Percentiles rank a stretch among this genome's conserved stretches.
These are phyloP conservation scores for Patella pellucida DNA, from an alignment of 2,888 invertebrate species.

Conservation along the genomic window DNA sequence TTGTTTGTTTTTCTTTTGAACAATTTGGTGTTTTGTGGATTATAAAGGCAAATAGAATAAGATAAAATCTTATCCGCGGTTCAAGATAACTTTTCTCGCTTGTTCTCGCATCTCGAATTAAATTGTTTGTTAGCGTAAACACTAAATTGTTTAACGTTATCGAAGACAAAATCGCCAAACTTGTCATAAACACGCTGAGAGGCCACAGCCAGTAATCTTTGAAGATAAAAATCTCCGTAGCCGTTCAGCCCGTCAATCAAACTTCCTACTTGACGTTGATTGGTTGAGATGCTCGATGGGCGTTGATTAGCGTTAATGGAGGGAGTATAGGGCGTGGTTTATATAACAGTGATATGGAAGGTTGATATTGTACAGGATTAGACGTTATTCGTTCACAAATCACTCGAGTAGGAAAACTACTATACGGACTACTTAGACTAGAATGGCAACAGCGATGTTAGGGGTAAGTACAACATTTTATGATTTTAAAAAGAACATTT, in stretches of 20 bases:
- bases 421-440: neutral
- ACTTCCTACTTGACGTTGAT: neutral
- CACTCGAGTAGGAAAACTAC: too few relatives aligned
- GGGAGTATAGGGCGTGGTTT: neutral
- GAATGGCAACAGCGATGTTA: constrained; percentile 4
- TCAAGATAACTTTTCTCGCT: too few relatives aligned
- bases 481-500: too few relatives aligned
- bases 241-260: neutral
- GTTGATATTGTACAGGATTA: neutral
- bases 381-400: too few relatives aligned
- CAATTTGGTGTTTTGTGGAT: too few relatives aligned
- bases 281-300: neutral
- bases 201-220: neutral
- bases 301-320: neutral
- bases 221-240: neutral
- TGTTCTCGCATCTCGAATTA: neutral
- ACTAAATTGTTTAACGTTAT: neutral
- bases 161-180: neutral
- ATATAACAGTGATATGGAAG: neutral
- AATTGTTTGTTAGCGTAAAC: constrained; percentile 6
- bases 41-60: too few relatives aligned
- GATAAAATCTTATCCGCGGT: too few relatives aligned
- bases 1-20: too few relatives aligned
- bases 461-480: neutral
- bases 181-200: constrained; percentile 6